Percentiles rank a stretch among this genome's conserved stretches.
Conservation (phyloP, 2,888 invertebrate genomes). For the Troides aeacus region DNA sequence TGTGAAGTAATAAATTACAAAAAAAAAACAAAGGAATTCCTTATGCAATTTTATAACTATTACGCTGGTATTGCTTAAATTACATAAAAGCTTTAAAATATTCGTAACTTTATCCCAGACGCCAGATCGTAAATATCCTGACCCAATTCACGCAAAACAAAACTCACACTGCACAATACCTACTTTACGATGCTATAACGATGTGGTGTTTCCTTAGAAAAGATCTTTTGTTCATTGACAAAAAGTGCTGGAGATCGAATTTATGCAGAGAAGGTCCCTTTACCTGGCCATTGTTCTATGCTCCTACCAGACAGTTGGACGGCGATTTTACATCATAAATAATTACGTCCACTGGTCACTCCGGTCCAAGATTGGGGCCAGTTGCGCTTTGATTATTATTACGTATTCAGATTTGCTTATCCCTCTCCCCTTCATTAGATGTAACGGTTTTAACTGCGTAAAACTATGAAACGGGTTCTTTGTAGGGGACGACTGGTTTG, state of each 20-base stretch:
- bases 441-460: slow-evolving; percentile 79
- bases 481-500: slow-evolving; percentile 72
- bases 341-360: slow-evolving; percentile 76
- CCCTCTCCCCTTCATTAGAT: slow-evolving; percentile 78
- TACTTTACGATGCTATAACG: slow-evolving; percentile 77
- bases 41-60: neutral
- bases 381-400: slow-evolving; percentile 73
- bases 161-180: slow-evolving; percentile 71
- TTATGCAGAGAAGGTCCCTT: slow-evolving; percentile 71
- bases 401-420: slow-evolving; percentile 65
- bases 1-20: no score
- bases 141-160: slow-evolving; percentile 77
- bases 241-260: slow-evolving; percentile 74
- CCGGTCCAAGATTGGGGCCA: slow-evolving; percentile 66
- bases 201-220: slow-evolving; percentile 79
- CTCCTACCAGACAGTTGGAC: slow-evolving; percentile 71
- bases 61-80: slow-evolving; percentile 19
- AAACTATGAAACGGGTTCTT: slow-evolving; percentile 77
- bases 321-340: slow-evolving; percentile 72
- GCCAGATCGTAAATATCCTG: slow-evolving; percentile 76
- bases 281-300: slow-evolving; percentile 75
- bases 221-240: slow-evolving; percentile 77
- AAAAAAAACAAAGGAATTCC: neutral
- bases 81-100: slow-evolving; percentile 47
- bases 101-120: slow-evolving; percentile 58